phyloP scores from a whole-genome alignment of 2,888 invertebrate species.

The Drosophila prolongata region DNA sequence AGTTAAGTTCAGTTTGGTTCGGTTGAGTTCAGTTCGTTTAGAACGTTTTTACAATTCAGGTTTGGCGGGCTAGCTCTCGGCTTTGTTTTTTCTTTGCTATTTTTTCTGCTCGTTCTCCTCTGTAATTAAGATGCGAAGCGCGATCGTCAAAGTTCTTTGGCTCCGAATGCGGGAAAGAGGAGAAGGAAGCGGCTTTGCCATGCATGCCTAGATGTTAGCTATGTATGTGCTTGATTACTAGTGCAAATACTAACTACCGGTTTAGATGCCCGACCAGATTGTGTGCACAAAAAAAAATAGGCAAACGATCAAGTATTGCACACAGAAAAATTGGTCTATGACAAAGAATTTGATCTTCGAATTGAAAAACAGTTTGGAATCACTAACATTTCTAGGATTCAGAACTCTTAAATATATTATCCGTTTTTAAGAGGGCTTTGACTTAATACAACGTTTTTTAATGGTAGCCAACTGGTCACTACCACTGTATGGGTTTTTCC shows the following conservation, averaged over 20 bases:
- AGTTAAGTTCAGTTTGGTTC: slow-evolving; percentile 18
- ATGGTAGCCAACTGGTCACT: too few relatives aligned
- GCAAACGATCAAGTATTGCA: slow-evolving; percentile 20
- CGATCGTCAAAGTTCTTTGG: slow-evolving; percentile 75
- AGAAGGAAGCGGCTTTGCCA: slow-evolving; percentile 49
- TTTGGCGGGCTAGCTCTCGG: slow-evolving; percentile 47
- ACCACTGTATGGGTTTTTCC: too few relatives aligned
- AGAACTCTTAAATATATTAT: too few relatives aligned
- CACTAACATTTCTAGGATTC: not conserved
- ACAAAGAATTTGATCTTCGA: slow-evolving; percentile 5
- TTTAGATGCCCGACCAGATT: slow-evolving; percentile 68
- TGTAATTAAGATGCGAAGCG: slow-evolving; percentile 80
- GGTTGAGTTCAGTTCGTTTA: slow-evolving; percentile 58
- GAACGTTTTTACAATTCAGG: slow-evolving; percentile 80
- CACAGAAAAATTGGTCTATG: slow-evolving; percentile 9
- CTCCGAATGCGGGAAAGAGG: slow-evolving; percentile 20
- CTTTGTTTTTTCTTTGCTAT: slow-evolving; percentile 47
- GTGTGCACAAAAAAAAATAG: slow-evolving; percentile 18
- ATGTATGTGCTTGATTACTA: slow-evolving; percentile 74
- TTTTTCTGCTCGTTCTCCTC: slow-evolving; percentile 54
- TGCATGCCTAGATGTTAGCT: slow-evolving; percentile 74
- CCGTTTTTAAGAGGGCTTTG: too few relatives aligned
- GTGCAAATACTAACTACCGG: slow-evolving; percentile 78
- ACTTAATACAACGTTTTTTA: too few relatives aligned
- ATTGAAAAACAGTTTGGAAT: too few relatives aligned